Evolutionary conservation across 2,888 invertebrate genomes (phyloP).

Genomic region (Lepidocyrtinus sp.): DNA sequence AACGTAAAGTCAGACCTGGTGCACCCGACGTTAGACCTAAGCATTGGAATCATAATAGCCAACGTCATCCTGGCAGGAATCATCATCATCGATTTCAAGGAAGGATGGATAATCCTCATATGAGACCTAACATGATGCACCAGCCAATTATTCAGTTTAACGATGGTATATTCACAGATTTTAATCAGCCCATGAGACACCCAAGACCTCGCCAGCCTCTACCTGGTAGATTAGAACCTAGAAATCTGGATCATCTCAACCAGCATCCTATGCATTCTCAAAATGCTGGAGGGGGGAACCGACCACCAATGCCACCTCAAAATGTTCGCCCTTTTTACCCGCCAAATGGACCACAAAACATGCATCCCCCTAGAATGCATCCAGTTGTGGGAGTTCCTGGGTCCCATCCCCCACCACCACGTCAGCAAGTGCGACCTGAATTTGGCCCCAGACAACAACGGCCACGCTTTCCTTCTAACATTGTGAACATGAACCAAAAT

Average conservation of each 20-base stretch:
- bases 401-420: conserved; percentile 30
- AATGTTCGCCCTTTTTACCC: neutral
- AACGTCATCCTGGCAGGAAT: conserved; percentile 37
- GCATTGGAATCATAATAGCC: conserved; percentile 47
- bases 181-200: conserved; percentile 63
- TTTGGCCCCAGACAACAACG: conserved; percentile 22
- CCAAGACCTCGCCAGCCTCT: conserved; percentile 36
- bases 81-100: conserved; percentile 31
- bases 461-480: conserved; percentile 38
- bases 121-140: conserved; percentile 32
- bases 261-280: conserved; percentile 20
- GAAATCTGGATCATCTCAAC: conserved; percentile 31
- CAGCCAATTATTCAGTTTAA: conserved; percentile 60
- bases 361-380: neutral
- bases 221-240: conserved; percentile 18
- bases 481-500: conserved; percentile 38
- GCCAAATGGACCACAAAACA: neutral
- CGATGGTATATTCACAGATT: conserved; percentile 65
- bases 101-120: conserved; percentile 20
- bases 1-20: conserved; percentile 28
- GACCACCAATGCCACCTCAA: conserved; percentile 14
- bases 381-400: too few species aligned
- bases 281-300: conserved; percentile 23
- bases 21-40: conserved; percentile 34
- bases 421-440: conserved; percentile 26